phyloP scores from a whole-genome alignment of 2,797 vertebrate species.

The Myotis pilosus region DNA sequence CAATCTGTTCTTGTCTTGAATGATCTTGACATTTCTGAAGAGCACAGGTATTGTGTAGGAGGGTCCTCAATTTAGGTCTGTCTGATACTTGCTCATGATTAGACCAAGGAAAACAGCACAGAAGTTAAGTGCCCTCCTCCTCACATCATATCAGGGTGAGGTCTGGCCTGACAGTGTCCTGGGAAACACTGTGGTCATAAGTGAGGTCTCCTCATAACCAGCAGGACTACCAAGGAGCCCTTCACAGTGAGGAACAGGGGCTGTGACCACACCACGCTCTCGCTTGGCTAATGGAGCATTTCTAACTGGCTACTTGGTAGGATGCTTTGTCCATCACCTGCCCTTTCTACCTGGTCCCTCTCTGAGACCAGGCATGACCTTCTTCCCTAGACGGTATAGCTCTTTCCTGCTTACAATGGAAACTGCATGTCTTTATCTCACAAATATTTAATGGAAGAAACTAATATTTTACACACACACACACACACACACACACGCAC shows the following conservation, averaged over 20 bases:
- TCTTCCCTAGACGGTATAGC: not conserved
- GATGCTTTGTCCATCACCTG: not conserved
- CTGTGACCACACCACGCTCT: too few relatives aligned
- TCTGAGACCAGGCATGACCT: not conserved
- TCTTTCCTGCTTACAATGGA: not conserved
- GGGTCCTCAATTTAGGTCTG: not conserved
- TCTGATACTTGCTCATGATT: not conserved
- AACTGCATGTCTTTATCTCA: not conserved
- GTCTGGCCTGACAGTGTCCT: too few relatives aligned
- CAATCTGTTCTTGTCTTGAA: not conserved
- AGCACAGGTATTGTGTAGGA: not conserved
- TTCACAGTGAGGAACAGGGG: too few relatives aligned
- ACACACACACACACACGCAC: not conserved
- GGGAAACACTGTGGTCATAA: too few relatives aligned
- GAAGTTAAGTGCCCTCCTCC: not conserved
- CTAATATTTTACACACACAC: not conserved
- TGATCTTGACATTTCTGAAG: not conserved
- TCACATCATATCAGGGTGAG: rapidly evolving
- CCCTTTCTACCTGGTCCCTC: not conserved
- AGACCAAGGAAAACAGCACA: not conserved
- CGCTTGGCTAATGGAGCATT: not conserved
- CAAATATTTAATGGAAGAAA: not conserved
- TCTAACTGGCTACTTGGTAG: not conserved
- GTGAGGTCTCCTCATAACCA: too few relatives aligned
- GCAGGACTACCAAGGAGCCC: too few relatives aligned